Percentiles rank a stretch among this genome's conserved stretches.
phyloP scores from a whole-genome alignment of 2,888 invertebrate species.

The Phoronis australis region DNA sequence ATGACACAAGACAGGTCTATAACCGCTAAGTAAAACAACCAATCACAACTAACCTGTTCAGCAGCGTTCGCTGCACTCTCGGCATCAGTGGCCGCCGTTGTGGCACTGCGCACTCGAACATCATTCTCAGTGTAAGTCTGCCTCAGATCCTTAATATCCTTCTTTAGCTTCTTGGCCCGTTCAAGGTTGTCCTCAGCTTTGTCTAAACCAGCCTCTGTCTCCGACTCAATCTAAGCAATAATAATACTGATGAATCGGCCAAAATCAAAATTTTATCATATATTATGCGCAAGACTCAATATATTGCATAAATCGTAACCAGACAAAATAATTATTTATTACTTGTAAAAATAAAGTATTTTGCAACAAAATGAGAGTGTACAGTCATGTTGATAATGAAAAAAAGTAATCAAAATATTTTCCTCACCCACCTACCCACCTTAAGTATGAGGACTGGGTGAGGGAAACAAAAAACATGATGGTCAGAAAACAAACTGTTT shows the following conservation, averaged over 20 bases:
- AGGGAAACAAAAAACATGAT: too few species aligned
- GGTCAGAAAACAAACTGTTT: too few species aligned
- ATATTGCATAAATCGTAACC: neutral
- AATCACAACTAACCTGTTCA: conserved; percentile 20
- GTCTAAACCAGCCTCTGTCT: conserved; percentile 73
- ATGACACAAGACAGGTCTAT: too few species aligned
- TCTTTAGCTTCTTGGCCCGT: conserved; percentile 69
- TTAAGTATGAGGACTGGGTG: too few species aligned
- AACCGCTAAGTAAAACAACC: neutral
- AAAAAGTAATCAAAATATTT: too few species aligned
- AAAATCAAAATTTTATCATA: neutral
- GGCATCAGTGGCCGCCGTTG: conserved; percentile 64
- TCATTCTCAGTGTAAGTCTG: conserved; percentile 77
- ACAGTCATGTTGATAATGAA: too few species aligned
- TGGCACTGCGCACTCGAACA: conserved; percentile 71
- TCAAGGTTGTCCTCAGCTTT: conserved; percentile 73
- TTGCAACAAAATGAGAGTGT: too few species aligned
- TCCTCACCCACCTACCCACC: too few species aligned
- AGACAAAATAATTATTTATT: neutral
- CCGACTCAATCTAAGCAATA: conserved; percentile 69
- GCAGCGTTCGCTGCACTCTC: conserved; percentile 61
- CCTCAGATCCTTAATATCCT: conserved; percentile 70
- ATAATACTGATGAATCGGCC: conserved; percentile 1
- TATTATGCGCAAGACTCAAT: neutral
- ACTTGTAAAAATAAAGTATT: neutral